Conservation (phyloP, 2,113 vertebrate genomes). For the Deroptyus accipitrinus region DNA sequence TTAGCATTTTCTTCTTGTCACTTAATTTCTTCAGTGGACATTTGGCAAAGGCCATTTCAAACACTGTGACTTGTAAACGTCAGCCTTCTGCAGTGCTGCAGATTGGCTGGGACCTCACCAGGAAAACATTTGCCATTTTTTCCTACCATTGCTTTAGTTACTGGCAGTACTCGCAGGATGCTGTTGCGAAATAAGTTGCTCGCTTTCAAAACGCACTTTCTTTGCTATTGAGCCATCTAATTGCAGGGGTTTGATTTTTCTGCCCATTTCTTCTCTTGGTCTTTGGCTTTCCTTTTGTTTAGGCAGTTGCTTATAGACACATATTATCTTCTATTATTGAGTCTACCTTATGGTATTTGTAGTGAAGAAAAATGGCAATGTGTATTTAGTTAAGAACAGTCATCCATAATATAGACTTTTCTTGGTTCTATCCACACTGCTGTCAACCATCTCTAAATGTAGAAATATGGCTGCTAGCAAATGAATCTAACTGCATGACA, state of each 20-base stretch:
- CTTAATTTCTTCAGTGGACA: neutral
- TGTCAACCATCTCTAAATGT: neutral
- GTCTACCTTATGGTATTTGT: neutral
- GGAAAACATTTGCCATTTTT: neutral
- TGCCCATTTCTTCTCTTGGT: neutral
- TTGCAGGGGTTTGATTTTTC: neutral
- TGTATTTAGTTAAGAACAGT: neutral
- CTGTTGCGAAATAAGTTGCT: neutral
- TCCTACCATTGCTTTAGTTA: neutral
- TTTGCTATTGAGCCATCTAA: neutral
- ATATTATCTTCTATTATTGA: neutral
- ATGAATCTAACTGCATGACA: neutral
- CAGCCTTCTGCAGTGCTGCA: neutral
- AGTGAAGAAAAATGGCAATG: neutral
- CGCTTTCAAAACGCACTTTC: neutral
- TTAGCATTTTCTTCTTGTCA: neutral
- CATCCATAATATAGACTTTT: neutral
- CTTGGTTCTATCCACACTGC: neutral
- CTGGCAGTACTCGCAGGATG: neutral
- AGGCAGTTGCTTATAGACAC: neutral
- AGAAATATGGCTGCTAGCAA: neutral
- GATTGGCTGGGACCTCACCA: neutral
- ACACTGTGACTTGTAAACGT: neutral
- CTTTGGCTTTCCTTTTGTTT: neutral
- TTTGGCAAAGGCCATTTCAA: neutral